These are phyloP conservation scores for Eupleurogrammus muticus DNA, from an alignment of 2,797 vertebrate species.

Conservation along the genomic window DNA sequence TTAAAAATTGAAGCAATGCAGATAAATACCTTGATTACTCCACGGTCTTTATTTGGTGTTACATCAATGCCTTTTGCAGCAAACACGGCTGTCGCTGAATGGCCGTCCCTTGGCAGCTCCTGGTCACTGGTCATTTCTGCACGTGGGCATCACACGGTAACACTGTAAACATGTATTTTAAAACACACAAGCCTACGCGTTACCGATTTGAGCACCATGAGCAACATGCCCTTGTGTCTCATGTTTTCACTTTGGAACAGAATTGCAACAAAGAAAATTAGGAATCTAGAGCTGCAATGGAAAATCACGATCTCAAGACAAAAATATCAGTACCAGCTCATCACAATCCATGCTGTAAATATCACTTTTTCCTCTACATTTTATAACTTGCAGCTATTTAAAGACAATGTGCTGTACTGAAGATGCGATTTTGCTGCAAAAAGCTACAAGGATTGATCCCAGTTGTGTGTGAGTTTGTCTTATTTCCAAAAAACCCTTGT, in stretches of 20 bases:
- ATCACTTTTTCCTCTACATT: conserved; percentile 37
- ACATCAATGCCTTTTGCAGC: conserved; percentile 88
- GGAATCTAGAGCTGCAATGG: conserved; percentile 15
- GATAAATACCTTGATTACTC: conserved; percentile 90
- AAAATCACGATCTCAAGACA: conserved; percentile 27
- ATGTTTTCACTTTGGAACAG: conserved; percentile 26
- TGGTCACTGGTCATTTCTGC: conserved; percentile 92
- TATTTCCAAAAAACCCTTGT: conserved; percentile 6
- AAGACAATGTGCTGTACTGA: not conserved
- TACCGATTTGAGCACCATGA: conserved; percentile 23
- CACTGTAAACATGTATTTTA: conserved; percentile 52
- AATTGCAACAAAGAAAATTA: conserved; percentile 19
- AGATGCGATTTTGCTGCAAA: conserved; percentile 28
- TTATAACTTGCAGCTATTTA: conserved; percentile 45
- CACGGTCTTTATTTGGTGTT: conserved; percentile 87
- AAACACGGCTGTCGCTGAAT: conserved; percentile 81
- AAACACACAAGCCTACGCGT: conserved; percentile 41
- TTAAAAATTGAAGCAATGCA: not conserved
- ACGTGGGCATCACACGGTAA: conserved; percentile 53
- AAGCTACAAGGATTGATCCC: conserved; percentile 5
- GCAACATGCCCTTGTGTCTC: conserved; percentile 33
- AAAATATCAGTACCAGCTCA: conserved; percentile 28
- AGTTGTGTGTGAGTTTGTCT: conserved; percentile 10
- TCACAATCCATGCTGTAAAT: conserved; percentile 18
- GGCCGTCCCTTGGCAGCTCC: conserved; percentile 85